A percentile compares a stretch with the other conserved stretches of the same genome.
Conservation (phyloP, 2,888 invertebrate species). For the Emesis furor region DNA sequence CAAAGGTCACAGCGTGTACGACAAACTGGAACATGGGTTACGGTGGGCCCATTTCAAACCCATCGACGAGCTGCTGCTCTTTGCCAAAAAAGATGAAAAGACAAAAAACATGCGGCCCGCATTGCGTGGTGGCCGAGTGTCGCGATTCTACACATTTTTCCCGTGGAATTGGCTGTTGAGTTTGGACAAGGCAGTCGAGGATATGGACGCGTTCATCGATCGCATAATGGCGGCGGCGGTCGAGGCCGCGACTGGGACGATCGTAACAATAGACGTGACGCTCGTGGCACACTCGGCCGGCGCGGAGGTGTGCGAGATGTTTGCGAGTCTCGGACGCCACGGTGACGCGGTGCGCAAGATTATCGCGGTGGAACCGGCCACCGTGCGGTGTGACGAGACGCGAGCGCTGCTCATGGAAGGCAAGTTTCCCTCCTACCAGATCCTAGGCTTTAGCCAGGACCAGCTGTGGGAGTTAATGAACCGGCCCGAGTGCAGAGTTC, state of each 20-base stretch:
- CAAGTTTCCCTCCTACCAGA: slow-evolving; percentile 16
- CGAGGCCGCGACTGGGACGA: slow-evolving; percentile 22
- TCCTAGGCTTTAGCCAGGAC: slow-evolving; percentile 19
- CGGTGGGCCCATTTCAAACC: slow-evolving; percentile 9
- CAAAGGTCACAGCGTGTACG: slow-evolving; percentile 20
- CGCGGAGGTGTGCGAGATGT: slow-evolving; percentile 20
- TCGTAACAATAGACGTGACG: slow-evolving; percentile 17
- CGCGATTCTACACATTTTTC: slow-evolving; percentile 22
- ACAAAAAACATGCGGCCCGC: background rate
- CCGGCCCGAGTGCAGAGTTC: slow-evolving; percentile 20
- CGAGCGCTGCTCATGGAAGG: slow-evolving; percentile 18
- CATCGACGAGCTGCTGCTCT: too few species aligned
- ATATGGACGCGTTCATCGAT: slow-evolving; percentile 28
- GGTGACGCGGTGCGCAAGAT: slow-evolving; percentile 11
- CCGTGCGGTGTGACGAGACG: slow-evolving; percentile 12
- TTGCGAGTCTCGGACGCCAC: slow-evolving; percentile 21
- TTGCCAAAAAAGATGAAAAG: background rate
- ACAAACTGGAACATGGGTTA: slow-evolving; percentile 17
- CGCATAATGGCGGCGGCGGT: slow-evolving; percentile 17
- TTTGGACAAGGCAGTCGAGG: slow-evolving; percentile 26
- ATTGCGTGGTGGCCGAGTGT: slow-evolving; percentile 19
- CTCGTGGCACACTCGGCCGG: slow-evolving; percentile 16
- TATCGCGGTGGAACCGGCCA: slow-evolving; percentile 25
- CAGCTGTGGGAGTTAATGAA: slow-evolving; percentile 19
- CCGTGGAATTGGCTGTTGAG: slow-evolving; percentile 24